Evolutionary conservation across 2,113 vertebrate genomes (phyloP).

Genomic region (Irena cyanogastra): DNA sequence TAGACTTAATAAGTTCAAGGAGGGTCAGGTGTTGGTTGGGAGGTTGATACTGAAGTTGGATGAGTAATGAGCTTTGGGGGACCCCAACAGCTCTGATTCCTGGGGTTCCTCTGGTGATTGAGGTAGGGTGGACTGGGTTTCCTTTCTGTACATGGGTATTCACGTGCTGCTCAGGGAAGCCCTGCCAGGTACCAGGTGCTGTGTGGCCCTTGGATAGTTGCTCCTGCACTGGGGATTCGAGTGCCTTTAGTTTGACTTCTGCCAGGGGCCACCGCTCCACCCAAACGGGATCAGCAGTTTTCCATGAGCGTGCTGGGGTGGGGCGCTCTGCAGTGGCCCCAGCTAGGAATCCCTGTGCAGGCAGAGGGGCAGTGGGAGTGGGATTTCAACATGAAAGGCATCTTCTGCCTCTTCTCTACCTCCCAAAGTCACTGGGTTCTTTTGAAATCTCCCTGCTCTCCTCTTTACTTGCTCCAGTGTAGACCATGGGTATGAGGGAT

Average conservation of each 20-base stretch:
- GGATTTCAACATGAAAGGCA: too few species aligned
- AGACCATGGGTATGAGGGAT: too few species aligned
- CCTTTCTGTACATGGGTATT: neutral
- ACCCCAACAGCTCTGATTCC: neutral
- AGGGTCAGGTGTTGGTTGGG: neutral
- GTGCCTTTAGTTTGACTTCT: neutral
- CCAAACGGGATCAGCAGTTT: neutral
- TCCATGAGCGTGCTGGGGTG: neutral
- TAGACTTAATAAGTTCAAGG: neutral
- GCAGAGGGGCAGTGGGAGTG: too few species aligned
- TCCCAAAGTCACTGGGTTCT: too few species aligned
- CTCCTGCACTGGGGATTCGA: neutral
- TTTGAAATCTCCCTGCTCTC: too few species aligned
- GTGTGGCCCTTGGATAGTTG: neutral
- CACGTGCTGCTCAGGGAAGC: neutral
- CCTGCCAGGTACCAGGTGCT: neutral
- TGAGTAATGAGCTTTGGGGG: neutral
- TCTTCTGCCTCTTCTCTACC: too few species aligned
- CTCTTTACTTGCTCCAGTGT: too few species aligned
- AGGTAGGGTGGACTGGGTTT: neutral
- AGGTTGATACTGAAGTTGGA: neutral
- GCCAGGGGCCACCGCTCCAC: neutral
- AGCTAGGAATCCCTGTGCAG: neutral
- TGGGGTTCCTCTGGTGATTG: neutral
- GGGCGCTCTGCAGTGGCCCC: neutral